Evolutionary conservation across 35 echinoderm and acorn worm species (phyloP).

Genomic region (Hemicentrotus pulcherrimus): DNA sequence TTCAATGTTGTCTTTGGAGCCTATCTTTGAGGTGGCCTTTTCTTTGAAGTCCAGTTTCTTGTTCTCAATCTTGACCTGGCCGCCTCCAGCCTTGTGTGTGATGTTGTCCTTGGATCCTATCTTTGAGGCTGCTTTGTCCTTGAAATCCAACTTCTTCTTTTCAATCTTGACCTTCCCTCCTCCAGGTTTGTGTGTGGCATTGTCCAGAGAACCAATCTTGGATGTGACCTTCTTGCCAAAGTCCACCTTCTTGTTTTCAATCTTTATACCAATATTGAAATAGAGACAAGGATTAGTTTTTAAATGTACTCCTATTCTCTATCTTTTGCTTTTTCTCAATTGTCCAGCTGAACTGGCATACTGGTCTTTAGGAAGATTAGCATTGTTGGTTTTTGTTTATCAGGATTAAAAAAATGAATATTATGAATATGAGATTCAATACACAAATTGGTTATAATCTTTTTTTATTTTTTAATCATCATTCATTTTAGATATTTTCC

Average conservation of each 20-base stretch:
- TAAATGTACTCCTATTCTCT: too few species aligned
- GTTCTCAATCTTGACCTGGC: constrained; percentile 82
- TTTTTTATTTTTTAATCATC: too few species aligned
- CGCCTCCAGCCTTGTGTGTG: constrained; percentile 81
- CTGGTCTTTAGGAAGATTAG: background rate
- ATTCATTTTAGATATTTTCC: too few species aligned
- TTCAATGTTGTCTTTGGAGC: constrained; percentile 88
- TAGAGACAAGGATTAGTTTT: background rate
- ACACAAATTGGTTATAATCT: too few species aligned
- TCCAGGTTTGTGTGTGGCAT: constrained; percentile 78
- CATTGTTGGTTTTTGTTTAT: background rate
- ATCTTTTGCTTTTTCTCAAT: too few species aligned
- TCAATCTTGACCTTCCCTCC: constrained; percentile 78
- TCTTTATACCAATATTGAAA: constrained; percentile 66
- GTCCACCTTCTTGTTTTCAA: constrained; percentile 76
- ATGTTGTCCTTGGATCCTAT: constrained; percentile 94
- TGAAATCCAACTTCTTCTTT: constrained; percentile 80
- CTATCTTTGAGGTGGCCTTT: constrained; percentile 81
- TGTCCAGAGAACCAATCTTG: constrained; percentile 90
- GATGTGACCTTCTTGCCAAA: constrained; percentile 77
- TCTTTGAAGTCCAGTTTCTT: constrained; percentile 86
- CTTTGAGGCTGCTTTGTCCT: constrained; percentile 72
- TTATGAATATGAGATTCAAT: too few species aligned
- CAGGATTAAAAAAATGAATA: too few species aligned
- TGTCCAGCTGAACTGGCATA: background rate